These are phyloP conservation scores for Oryzias javanicus DNA, from an alignment of 2,113 vertebrate species.

Conservation along the genomic window DNA sequence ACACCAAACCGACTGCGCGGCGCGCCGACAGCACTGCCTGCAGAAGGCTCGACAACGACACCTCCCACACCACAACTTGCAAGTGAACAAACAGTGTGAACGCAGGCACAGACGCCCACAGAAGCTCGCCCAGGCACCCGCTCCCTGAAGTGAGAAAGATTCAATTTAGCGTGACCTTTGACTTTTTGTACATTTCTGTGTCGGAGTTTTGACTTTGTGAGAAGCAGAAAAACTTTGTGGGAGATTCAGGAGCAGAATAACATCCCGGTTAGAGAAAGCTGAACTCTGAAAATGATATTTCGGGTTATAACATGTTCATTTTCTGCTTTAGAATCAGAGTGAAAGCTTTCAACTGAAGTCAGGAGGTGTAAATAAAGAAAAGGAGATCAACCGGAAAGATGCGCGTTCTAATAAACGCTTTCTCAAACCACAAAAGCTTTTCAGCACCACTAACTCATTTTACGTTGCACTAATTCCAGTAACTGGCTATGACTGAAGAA, in stretches of 20 bases:
- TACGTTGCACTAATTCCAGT: constrained; percentile 53
- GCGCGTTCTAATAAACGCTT: constrained; percentile 33
- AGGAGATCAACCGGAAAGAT: constrained; percentile 47
- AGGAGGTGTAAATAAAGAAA: neutral
- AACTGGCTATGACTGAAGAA: constrained; percentile 43
- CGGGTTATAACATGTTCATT: neutral
- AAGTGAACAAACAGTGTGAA: constrained; percentile 65
- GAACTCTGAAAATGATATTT: neutral
- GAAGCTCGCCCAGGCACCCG: constrained; percentile 10
- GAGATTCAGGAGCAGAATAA: neutral
- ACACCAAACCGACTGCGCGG: constrained; percentile 29
- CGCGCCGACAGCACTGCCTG: constrained; percentile 54
- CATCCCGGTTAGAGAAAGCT: neutral
- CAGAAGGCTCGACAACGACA: constrained; percentile 67
- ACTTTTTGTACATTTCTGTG: constrained; percentile 13
- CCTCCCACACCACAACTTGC: constrained; percentile 68
- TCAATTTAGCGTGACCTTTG: constrained; percentile 24
- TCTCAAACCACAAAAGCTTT: constrained; percentile 73
- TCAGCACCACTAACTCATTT: constrained; percentile 66
- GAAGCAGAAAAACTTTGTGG: neutral
- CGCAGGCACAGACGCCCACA: constrained; percentile 42
- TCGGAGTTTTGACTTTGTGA: constrained; percentile 11
- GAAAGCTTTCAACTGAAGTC: neutral
- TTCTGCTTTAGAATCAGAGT: neutral
- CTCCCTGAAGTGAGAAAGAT: constrained; percentile 1